Conservation (phyloP, 2,797 vertebrate species). For the Alca torda region DNA sequence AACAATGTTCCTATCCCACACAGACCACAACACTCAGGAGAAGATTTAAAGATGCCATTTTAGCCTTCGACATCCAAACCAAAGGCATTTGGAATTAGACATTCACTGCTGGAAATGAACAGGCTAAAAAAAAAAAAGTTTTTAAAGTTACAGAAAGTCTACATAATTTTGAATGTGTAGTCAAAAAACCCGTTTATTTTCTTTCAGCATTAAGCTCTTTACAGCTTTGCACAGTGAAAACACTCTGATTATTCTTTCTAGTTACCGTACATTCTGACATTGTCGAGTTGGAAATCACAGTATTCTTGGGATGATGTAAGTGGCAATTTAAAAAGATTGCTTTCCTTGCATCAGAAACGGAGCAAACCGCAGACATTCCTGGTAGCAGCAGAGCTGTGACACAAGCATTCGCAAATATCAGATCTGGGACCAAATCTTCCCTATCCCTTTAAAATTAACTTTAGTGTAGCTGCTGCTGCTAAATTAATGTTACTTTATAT, state of each 20-base stretch:
- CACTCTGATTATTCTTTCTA: background rate
- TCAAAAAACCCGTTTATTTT: background rate
- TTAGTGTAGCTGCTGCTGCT: background rate
- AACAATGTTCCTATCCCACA: background rate
- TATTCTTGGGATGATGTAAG: background rate
- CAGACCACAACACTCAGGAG: background rate
- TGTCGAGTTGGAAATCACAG: background rate
- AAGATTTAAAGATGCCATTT: background rate
- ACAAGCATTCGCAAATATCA: background rate
- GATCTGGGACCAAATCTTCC: background rate
- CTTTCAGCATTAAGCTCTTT: background rate
- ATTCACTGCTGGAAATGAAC: background rate
- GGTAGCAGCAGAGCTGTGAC: background rate
- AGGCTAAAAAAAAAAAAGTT: background rate
- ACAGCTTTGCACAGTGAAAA: background rate
- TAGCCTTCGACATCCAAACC: background rate
- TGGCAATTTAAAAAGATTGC: background rate
- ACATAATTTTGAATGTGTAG: background rate
- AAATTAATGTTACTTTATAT: background rate
- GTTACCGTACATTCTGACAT: background rate
- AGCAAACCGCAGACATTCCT: background rate
- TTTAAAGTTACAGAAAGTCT: background rate
- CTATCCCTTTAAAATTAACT: background rate
- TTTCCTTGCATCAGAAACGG: background rate
- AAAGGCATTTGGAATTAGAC: background rate